phyloP scores from a whole-genome alignment of 2,113 vertebrate species.

The Epinephelus moara region DNA sequence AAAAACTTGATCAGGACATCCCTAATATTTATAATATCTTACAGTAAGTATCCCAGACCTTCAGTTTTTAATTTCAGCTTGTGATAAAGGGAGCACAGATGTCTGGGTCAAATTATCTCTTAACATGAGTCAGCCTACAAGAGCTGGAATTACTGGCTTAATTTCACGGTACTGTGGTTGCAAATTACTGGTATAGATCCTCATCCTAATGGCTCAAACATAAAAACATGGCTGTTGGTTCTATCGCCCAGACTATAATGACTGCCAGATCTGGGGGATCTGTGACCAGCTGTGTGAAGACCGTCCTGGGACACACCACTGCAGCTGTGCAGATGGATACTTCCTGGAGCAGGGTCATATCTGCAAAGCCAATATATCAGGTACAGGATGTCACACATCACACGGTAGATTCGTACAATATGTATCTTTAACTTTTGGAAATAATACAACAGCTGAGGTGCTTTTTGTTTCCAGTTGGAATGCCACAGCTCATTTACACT shows the following conservation, averaged over 20 bases:
- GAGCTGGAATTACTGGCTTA: background rate
- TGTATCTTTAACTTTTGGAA: background rate
- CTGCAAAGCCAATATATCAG: slow-evolving; percentile 83
- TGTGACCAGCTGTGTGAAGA: slow-evolving; percentile 86
- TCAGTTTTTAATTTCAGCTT: background rate
- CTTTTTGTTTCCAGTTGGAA: slow-evolving; percentile 67
- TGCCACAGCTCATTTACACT: slow-evolving; percentile 84
- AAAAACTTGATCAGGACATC: too few relatives aligned
- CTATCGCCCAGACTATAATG: slow-evolving; percentile 79
- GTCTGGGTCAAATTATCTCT: background rate
- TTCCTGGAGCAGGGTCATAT: slow-evolving; percentile 80
- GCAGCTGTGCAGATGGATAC: slow-evolving; percentile 81
- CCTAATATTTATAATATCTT: too few relatives aligned
- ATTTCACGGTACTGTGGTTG: background rate
- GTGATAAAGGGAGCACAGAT: background rate
- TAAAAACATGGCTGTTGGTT: background rate
- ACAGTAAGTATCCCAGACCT: background rate
- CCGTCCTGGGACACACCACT: slow-evolving; percentile 80
- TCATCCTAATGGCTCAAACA: background rate
- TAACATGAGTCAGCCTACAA: background rate
- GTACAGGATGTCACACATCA: slow-evolving; percentile 48
- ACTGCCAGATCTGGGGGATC: slow-evolving; percentile 86
- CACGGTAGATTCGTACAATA: background rate
- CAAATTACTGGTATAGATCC: background rate
- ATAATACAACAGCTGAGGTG: background rate